Evolutionary conservation across 2,113 vertebrate species (phyloP), one percentile per base, ranked within the genome.

Genomic region (Anguilla japonica): DNA sequence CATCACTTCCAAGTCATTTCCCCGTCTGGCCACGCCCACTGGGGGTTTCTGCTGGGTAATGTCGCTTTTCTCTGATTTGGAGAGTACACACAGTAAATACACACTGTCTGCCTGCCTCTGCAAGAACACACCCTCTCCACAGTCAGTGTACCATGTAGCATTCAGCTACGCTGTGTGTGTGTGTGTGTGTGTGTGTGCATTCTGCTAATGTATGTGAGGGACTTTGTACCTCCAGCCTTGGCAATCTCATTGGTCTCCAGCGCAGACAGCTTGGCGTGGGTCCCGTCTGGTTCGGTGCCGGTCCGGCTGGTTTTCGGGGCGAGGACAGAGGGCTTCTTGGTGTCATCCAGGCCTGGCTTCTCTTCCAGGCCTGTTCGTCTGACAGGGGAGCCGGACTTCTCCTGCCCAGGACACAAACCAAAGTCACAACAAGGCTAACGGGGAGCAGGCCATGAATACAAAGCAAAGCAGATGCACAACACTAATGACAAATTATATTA

Each of bases 221-320:
- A 53, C 50, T 11, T 53, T 6, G 7, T 53, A 53, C 50, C 50
- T 53, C 50, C 11, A 53, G 6, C 60, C 20, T 67, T 26, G 4
- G 60, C 22, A 46, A 94, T 89, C 18, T 94, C 91, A 60, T 93
- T 94, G 85, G 89, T 93, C 87, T 92, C 85, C 0, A 91, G 79
- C 26, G 92, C 90, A 1, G 89, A 0, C 15, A 78, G 50, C 40
- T 91, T 53, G 57, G 81, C 13, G 0, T 87, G 89, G 91, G 90
- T 18, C 63, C 18, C 63, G 82, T 83, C 60, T 26, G 22, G 14
- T 13, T 41, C 46, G 43, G 71, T 15, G 43, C 53, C 71, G 71
- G 8, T 80, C 82, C 53, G 22, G 79, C 20, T 5, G 80, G 84
- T 84, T 22, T 5, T 50, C 40, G 88, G 88, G 83, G 80, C 87